Evolutionary conservation across 2,797 vertebrate species (phyloP).

Genomic region (Rhinophrynus dorsalis): DNA sequence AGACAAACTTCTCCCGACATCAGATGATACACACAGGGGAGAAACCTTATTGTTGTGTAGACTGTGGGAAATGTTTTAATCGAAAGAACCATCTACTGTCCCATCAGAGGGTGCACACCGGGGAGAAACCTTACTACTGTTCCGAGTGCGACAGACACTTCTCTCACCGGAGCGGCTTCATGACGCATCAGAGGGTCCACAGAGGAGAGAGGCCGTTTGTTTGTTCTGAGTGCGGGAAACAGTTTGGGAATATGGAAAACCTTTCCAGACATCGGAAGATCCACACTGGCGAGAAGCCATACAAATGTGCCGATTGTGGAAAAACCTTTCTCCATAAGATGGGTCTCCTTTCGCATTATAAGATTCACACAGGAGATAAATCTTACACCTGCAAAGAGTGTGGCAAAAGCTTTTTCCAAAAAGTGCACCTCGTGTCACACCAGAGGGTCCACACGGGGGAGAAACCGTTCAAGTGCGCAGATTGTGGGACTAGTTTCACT

Average conservation of each 20-base stretch:
- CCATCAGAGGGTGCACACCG: neutral
- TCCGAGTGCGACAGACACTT: conserved; percentile 47
- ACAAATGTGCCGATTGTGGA: conserved; percentile 55
- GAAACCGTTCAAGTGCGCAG: conserved; percentile 15
- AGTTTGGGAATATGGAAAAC: conserved; percentile 58
- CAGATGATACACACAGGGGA: neutral
- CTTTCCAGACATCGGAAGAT: conserved; percentile 60
- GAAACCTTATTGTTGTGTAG: neutral
- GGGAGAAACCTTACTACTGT: neutral
- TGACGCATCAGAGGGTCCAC: conserved; percentile 53
- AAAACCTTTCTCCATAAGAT: conserved; percentile 55
- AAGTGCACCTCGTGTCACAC: conserved; percentile 55
- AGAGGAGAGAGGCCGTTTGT: conserved; percentile 47
- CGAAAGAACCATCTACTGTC: neutral
- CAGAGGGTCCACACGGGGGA: conserved; percentile 42
- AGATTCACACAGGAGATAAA: conserved; percentile 50
- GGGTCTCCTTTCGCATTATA: conserved; percentile 47
- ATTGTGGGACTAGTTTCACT: conserved; percentile 52
- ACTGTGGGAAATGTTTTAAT: neutral
- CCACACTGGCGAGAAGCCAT: conserved; percentile 59
- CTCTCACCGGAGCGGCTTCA: conserved; percentile 56
- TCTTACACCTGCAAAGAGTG: conserved; percentile 53
- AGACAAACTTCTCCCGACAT: neutral
- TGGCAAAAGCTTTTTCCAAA: conserved; percentile 55
- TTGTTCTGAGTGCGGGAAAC: conserved; percentile 32